Evolutionary conservation across 2,888 invertebrate species (phyloP), one percentile per base, ranked within the genome.

Genomic region (Drosophila bunnanda): DNA sequence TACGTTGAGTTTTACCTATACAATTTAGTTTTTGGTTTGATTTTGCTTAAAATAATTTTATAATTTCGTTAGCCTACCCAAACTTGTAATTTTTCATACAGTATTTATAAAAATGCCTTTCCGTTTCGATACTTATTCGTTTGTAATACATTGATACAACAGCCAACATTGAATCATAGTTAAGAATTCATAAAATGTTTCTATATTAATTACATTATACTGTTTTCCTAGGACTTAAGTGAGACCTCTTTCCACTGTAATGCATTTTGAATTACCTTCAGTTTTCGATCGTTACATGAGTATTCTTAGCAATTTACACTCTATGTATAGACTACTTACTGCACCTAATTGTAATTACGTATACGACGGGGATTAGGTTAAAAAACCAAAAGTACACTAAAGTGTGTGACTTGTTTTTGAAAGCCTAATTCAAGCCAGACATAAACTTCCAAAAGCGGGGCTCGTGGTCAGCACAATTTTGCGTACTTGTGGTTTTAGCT

Each of bases 381-480:
- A 52, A 70, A 71, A 87, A 87, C 87, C 87, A 89, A 89, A 89
- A 89, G 89, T 83, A 74, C 69, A 75, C 87, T 60, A 77, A 79
- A 69, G 43, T 61, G 64, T 71, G 60, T 87, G 87, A 84, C 85
- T 61, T 61, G 72, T 71, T 78, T 85, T 84, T 77, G 89, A 87
- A 85, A 85, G 81, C 71, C 83, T 76, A 75, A 75, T 85, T 79
- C 69, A 61, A 65, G 74, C 73, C 66, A 75, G 73, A 67, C 77
- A 78, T 76, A 78, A 82, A 64, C 91, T 86, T 84, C 82, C 91
- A 88, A 82, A 88, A 82, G 69, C 56, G 90, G 91, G 91, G 91
- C 91, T 90, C 91, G 82, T 80, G 71, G 82, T 89, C 80, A 80
- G 76, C 82, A 78, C 69, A 80, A 71, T 67, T 82, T 84, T 82